phyloP scores from a whole-genome alignment of 2,888 invertebrate genomes.

The Netelia virgata region DNA sequence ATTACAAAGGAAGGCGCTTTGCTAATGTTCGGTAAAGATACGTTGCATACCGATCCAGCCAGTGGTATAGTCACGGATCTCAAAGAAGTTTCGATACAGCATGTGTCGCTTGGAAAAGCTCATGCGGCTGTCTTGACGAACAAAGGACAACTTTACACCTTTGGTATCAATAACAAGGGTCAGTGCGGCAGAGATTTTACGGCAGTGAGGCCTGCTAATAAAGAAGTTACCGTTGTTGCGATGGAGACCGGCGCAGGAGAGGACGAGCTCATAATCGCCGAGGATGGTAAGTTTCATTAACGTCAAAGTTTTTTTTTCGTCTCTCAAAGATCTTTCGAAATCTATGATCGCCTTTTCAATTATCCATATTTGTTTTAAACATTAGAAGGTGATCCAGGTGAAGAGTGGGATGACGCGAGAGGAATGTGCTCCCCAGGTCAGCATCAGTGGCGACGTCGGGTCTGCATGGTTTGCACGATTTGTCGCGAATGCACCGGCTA shows the following conservation, averaged over 20 bases:
- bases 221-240: constrained; percentile 84
- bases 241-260: constrained; percentile 86
- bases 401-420: constrained; percentile 87
- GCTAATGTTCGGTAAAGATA: constrained; percentile 98
- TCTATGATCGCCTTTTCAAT: not conserved
- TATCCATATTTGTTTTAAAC: constrained; percentile 20
- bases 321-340: not conserved
- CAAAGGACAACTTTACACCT: constrained; percentile 96
- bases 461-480: constrained; percentile 95
- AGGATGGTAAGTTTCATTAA: constrained; percentile 78
- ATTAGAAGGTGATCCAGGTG: constrained; percentile 84
- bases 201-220: constrained; percentile 85
- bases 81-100: constrained; percentile 89
- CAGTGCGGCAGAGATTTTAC: constrained; percentile 96
- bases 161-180: constrained; percentile 98
- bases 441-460: constrained; percentile 93
- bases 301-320: too few species aligned
- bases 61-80: constrained; percentile 91
- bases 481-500: constrained; percentile 98
- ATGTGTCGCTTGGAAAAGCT: constrained; percentile 94
- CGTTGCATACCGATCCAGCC: constrained; percentile 91
- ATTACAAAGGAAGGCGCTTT: constrained; percentile 96
- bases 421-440: constrained; percentile 89
- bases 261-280: constrained; percentile 81
- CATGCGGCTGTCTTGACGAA: constrained; percentile 96